Conservation (phyloP, 2,888 invertebrate species). For the Maniola hyperantus region DNA sequence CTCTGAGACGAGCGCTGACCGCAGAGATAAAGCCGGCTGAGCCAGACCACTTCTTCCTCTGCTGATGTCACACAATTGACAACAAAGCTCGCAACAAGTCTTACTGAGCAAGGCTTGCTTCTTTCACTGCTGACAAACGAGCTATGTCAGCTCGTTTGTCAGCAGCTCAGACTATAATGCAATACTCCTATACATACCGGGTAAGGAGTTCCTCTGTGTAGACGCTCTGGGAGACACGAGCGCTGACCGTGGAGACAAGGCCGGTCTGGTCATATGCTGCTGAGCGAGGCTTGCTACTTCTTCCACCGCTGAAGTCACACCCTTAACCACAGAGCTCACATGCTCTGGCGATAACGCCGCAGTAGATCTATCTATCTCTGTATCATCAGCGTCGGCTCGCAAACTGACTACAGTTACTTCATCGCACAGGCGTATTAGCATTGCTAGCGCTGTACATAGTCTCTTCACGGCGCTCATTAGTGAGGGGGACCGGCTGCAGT, state of each 20-base stretch:
- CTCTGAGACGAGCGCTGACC: conserved; percentile 69
- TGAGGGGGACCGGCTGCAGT: conserved; percentile 83
- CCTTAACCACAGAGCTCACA: conserved; percentile 69
- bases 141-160: too few relatives aligned
- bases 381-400: conserved; percentile 78
- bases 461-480: conserved; percentile 91
- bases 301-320: conserved; percentile 69
- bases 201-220: conserved; percentile 78
- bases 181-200: conserved; percentile 65
- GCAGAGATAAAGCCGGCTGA: conserved; percentile 81
- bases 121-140: background rate
- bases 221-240: conserved; percentile 74
- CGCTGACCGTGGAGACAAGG: conserved; percentile 70
- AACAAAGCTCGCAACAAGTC: conserved; percentile 62
- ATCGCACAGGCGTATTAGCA: conserved; percentile 94
- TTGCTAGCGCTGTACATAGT: conserved; percentile 92
- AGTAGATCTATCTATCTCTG: conserved; percentile 62
- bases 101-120: background rate
- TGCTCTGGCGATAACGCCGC: conserved; percentile 70
- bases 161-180: too few relatives aligned
- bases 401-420: conserved; percentile 90
- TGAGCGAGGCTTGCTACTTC: conserved; percentile 88
- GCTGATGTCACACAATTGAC: conserved; percentile 70
- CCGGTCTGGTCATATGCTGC: conserved; percentile 88
- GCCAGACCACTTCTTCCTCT: conserved; percentile 85